Conservation (phyloP, 2,797 vertebrate species). For the Neopelma chrysocephalum region DNA sequence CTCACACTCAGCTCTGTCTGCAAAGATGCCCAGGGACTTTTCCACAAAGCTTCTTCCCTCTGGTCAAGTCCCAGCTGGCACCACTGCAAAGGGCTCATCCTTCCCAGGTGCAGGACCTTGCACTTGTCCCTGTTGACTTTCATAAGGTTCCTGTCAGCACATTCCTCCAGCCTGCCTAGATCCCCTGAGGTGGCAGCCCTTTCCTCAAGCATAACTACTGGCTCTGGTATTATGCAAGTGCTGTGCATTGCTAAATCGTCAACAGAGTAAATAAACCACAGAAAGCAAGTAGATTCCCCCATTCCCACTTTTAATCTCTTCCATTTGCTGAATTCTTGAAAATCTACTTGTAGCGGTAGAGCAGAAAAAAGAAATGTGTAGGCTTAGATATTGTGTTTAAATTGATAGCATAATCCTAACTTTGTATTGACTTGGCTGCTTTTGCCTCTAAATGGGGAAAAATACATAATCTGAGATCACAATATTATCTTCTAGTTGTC, state of each 20-base stretch:
- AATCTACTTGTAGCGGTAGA: background rate
- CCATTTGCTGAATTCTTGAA: background rate
- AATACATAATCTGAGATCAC: background rate
- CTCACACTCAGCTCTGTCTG: background rate
- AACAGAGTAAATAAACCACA: background rate
- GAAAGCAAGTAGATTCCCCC: background rate
- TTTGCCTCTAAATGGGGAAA: background rate
- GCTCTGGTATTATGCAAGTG: background rate
- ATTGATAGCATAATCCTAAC: background rate
- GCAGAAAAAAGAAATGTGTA: background rate
- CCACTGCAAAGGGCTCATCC: background rate
- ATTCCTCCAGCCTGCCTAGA: background rate
- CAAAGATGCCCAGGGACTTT: background rate
- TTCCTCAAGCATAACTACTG: background rate
- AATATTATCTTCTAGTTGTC: background rate
- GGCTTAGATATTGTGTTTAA: background rate
- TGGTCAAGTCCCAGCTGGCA: background rate
- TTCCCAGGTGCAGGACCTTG: background rate
- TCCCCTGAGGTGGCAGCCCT: background rate
- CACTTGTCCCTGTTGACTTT: background rate
- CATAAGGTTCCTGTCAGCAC: background rate
- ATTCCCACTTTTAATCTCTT: background rate
- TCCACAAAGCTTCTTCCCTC: background rate
- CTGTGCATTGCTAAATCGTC: background rate
- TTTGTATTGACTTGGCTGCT: background rate